Evolutionary conservation across 1,140 invertebrate species (phyloP).

Genomic region (Rhagoletis pomonella): DNA sequence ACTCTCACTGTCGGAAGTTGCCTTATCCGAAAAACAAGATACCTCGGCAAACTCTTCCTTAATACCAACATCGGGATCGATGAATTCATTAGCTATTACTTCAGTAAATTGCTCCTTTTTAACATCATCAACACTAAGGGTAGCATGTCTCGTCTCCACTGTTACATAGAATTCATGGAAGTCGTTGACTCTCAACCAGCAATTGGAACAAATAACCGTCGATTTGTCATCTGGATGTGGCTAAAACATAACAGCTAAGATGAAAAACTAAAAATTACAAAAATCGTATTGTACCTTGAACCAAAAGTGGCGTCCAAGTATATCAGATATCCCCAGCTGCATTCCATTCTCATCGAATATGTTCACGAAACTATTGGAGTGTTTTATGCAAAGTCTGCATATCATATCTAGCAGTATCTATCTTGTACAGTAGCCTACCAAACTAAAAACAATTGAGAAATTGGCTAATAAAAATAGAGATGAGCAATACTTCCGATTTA

Average conservation of each 20-base stretch:
- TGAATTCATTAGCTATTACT: not conserved
- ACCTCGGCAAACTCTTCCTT: slow-evolving; percentile 2
- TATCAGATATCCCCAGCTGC: slow-evolving; percentile 62
- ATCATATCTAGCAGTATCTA: slow-evolving; percentile 7
- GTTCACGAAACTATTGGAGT: not conserved
- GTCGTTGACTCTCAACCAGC: slow-evolving; percentile 69
- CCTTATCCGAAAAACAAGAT: not conserved
- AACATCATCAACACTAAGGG: slow-evolving; percentile 54
- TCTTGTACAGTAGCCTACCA: too few relatives aligned
- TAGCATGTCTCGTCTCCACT: slow-evolving; percentile 64
- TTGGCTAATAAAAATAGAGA: too few relatives aligned
- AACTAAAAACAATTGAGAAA: too few relatives aligned
- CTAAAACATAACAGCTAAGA: slow-evolving; percentile 14
- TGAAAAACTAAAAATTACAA: not conserved
- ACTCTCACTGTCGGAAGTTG: not conserved
- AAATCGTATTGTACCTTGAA: slow-evolving; percentile 63
- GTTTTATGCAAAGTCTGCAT: slow-evolving; percentile 52
- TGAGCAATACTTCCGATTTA: too few relatives aligned
- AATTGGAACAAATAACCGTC: slow-evolving; percentile 66
- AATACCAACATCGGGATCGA: slow-evolving; percentile 3
- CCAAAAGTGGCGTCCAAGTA: slow-evolving; percentile 70
- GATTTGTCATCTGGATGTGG: slow-evolving; percentile 59
- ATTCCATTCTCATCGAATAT: slow-evolving; percentile 57
- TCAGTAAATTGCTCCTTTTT: slow-evolving; percentile 1
- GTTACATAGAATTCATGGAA: slow-evolving; percentile 70